Evolutionary conservation across 2,888 invertebrate genomes (phyloP).

Genomic region (Chorisops tibialis): DNA sequence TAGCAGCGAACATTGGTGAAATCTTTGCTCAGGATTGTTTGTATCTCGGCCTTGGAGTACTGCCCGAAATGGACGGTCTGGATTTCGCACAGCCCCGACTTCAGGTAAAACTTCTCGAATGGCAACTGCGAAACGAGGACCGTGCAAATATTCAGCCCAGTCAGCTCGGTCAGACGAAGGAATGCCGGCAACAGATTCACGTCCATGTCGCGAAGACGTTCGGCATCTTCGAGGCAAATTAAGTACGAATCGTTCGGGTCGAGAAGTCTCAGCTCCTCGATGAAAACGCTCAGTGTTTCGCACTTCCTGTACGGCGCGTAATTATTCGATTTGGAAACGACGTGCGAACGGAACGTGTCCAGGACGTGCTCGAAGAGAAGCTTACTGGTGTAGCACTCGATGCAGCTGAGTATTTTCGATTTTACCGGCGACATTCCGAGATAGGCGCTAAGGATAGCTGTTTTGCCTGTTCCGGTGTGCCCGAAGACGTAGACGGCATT

Average conservation of each 20-base stretch:
- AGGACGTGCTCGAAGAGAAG: conserved; percentile 75
- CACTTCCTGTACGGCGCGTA: conserved; percentile 56
- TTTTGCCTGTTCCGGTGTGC: conserved; percentile 81
- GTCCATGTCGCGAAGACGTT: conserved; percentile 72
- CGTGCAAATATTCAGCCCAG: conserved; percentile 67
- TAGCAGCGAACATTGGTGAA: conserved; percentile 37
- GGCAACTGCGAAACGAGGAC: conserved; percentile 74
- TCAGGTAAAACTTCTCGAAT: conserved; percentile 75
- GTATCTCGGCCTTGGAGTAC: conserved; percentile 70
- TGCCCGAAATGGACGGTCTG: conserved; percentile 74
- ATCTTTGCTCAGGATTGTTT: conserved; percentile 54
- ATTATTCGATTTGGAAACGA: conserved; percentile 49
- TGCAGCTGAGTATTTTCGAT: conserved; percentile 69
- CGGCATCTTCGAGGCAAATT: conserved; percentile 77
- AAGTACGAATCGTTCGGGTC: conserved; percentile 55
- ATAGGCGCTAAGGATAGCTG: conserved; percentile 62
- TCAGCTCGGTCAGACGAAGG: conserved; percentile 70
- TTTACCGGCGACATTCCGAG: conserved; percentile 56
- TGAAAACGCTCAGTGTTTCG: conserved; percentile 67
- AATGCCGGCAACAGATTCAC: conserved; percentile 69
- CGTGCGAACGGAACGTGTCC: conserved; percentile 55
- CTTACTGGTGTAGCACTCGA: conserved; percentile 75
- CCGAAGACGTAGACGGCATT: conserved; percentile 74
- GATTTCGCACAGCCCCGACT: conserved; percentile 68
- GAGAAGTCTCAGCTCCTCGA: conserved; percentile 52